Base-by-base conservation (phyloP, 1,140 invertebrate genomes). In the Octopus sinensis region DNA sequence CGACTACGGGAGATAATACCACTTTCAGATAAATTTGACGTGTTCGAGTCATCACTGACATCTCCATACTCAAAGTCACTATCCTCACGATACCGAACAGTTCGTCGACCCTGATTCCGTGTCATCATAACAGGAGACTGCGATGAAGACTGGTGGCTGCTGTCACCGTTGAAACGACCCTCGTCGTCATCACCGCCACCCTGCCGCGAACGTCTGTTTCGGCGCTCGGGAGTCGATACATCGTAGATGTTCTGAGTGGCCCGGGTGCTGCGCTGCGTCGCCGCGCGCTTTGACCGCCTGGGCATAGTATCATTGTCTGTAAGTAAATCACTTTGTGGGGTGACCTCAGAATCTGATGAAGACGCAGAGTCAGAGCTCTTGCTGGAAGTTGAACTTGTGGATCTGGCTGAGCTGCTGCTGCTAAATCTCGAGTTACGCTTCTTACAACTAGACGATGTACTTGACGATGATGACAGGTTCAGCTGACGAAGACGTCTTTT, bases 51-150 rank as follows among this genome's bases (percentile, higher is more conserved):
- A 9, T 83, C 83, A 56, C 84, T 83, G 30, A 23, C 79, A 30
- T 88, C 85, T 79, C 84, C 80, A 23, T 87, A 82, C 51, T 86
- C 85, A 62, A 68, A 79, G 23, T 90, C 86, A 79, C 84, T 84
- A 56, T 90, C 86, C 81, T 91, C 89, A 73, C 82, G 81, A 80
- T 91, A 91, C 7, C 83, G 85, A 3, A 91, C 89, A 10, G 87
- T 91, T 54, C 87, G 84, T 79, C 88, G 87, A 10, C 90, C 91
- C 68, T 86, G 87, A 83, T 89, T 90, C 30, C 90, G 83, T 7
- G 89, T 91, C 30, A 83, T 82, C 10, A 85, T 84, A 73, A 80
- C 76, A 52, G 82, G 54, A 23, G 80, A 79, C 30, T 77, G 76
- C 12, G 76, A 51, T 4, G 76, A 77, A 17, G 76, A 53, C 68